A percentile compares a stretch with the other conserved stretches of the same genome.
These are phyloP conservation scores for Cephus cinctus DNA, from an alignment of 1,140 invertebrate genomes.

Conservation along the genomic window DNA sequence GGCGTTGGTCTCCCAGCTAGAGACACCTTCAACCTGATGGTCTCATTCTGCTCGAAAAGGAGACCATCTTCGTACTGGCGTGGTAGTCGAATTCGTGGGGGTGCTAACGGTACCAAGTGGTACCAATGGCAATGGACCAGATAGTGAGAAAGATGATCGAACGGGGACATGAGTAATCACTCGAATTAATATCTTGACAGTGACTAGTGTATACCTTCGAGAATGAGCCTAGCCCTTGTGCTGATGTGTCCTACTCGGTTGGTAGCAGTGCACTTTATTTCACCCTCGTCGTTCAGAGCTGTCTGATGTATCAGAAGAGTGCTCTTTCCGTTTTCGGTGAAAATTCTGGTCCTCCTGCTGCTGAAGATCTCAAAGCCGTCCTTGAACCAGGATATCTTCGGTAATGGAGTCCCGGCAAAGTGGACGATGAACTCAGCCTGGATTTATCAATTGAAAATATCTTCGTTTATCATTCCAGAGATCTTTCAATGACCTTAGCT, in stretches of 20 bases:
- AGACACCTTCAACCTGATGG: slow-evolving; percentile 83
- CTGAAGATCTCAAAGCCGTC: slow-evolving; percentile 85
- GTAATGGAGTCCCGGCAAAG: slow-evolving; percentile 78
- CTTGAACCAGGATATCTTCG: slow-evolving; percentile 92
- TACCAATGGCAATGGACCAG: too few species aligned
- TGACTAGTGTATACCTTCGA: too few species aligned
- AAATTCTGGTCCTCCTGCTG: slow-evolving; percentile 73
- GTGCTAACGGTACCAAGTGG: too few species aligned
- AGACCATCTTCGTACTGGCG: slow-evolving; percentile 84
- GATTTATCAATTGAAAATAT: slow-evolving; percentile 10
- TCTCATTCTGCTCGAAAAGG: slow-evolving; percentile 85
- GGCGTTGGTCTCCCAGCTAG: slow-evolving; percentile 86
- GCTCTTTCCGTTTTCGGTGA: slow-evolving; percentile 75
- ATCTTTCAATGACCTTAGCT: too few species aligned
- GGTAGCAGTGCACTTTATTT: slow-evolving; percentile 85
- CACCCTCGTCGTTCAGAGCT: slow-evolving; percentile 76
- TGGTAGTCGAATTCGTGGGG: slow-evolving; percentile 75
- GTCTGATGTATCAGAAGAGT: slow-evolving; percentile 80
- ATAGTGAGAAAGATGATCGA: too few species aligned
- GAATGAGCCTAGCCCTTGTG: slow-evolving; percentile 68
- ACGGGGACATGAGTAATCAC: too few species aligned
- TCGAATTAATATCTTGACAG: too few species aligned
- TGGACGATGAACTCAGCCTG: slow-evolving; percentile 78
- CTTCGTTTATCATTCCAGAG: too few species aligned
- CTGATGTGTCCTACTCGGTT: slow-evolving; percentile 79